Base-by-base conservation (phyloP, 2,113 vertebrate genomes). In the Aphyosemion australe region DNA sequence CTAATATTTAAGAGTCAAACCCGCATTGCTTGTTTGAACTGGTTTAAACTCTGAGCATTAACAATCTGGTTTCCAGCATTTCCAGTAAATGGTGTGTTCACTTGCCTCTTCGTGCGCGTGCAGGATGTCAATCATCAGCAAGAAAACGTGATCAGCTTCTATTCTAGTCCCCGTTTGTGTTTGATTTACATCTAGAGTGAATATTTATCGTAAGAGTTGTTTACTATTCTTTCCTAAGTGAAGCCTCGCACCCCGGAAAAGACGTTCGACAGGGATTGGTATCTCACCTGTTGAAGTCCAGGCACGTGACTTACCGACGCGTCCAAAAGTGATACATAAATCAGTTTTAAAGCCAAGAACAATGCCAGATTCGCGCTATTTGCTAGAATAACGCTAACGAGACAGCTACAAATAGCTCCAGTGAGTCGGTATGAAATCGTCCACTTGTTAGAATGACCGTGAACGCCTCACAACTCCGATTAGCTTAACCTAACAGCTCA, bases 201-300 rank as follows among this genome's bases (percentile, higher is more conserved):
- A 10, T 32, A 32, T 7, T 7, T 32, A 32, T 32, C 32, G 32
- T 32, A 32, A 32, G 3, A 32, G 32, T 32, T 32, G 32, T 7
- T n/a, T n/a, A n/a, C n/a, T n/a, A 26, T 37, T 37, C 34, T 37
- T 37, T 42, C 41, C 41, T 12, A 10, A 2, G 4, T 26, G 12
- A 14, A 31, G 4, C 3, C 20, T 19, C 11, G 15, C 21, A 65
- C 12, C 51, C 57, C 39, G 57, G 59, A 77, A 64, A 10, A 26
- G 32, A 31, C 19, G 14, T 54, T 72, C 12, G 7, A 8, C 52
- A 37, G 37, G 13, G 39, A n/a, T 19, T 19, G 20, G 9, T 39
- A 43, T 5, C 19, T 60, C 70, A 83, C 87, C 80, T 87, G 82
- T 85, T 84, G 87, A 80, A n/a, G 65, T 26, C 20, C 13, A 4